phyloP scores from a whole-genome alignment of 2,888 invertebrate species.

The Apotomis turbidana region DNA sequence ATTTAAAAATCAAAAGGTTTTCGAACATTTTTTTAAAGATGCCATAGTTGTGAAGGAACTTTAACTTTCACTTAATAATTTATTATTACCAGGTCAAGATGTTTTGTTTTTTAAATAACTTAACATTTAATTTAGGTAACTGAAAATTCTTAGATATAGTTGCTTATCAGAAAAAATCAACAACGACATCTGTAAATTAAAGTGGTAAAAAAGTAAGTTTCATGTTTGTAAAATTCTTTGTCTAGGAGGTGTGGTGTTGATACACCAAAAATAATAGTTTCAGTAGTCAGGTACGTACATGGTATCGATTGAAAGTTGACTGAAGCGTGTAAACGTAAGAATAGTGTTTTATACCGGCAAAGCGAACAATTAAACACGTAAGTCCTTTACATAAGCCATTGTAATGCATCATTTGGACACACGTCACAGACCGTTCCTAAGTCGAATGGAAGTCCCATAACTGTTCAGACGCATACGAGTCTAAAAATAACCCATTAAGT shows the following conservation, averaged over 20 bases:
- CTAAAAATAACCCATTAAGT: not conserved
- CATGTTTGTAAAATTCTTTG: no score
- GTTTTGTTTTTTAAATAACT: no score
- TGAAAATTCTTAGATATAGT: no score
- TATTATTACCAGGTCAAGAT: no score
- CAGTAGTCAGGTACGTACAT: constrained; percentile 25
- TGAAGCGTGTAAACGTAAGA: constrained; percentile 9
- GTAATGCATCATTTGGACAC: constrained; percentile 19
- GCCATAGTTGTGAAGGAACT: not conserved
- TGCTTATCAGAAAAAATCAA: no score
- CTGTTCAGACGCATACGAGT: constrained; percentile 2
- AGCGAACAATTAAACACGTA: constrained; percentile 25
- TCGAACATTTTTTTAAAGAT: no score
- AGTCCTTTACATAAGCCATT: constrained; percentile 25
- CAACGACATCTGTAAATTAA: no score
- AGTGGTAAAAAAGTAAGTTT: no score
- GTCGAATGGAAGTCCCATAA: constrained; percentile 7
- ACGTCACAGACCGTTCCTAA: constrained; percentile 29
- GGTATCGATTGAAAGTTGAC: constrained; percentile 28
- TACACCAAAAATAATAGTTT: no score
- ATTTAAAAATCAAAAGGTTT: no score
- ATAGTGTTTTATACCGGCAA: constrained; percentile 29
- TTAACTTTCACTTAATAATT: not conserved
- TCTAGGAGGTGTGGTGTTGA: no score
- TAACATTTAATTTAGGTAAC: no score